Evolutionary conservation across 2,797 vertebrate genomes (phyloP).

Genomic region (Cheirogaleus major): DNA sequence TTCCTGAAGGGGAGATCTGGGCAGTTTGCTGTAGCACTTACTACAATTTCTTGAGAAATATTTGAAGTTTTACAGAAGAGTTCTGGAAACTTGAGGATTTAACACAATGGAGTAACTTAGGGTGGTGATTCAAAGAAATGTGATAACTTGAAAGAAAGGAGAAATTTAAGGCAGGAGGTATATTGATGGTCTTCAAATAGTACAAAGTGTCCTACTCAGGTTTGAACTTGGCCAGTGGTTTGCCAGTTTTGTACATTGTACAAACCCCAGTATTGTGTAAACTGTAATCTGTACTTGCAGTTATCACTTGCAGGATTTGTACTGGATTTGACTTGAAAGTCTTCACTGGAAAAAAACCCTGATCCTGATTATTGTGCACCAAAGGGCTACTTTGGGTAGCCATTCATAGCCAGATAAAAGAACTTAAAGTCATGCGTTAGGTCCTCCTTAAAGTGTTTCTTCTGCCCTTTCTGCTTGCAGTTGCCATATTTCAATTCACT

Average conservation of each 20-base stretch:
- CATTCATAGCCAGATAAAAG: not conserved
- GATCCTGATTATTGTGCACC: not conserved
- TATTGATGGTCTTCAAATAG: not conserved
- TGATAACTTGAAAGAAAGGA: not conserved
- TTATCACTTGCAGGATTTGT: not conserved
- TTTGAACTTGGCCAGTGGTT: not conserved
- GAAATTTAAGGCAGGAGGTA: not conserved
- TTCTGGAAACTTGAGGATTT: not conserved
- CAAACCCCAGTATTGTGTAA: not conserved
- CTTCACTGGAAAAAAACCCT: not conserved
- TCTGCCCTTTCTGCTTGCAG: not conserved
- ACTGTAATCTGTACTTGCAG: not conserved
- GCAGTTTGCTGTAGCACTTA: not conserved
- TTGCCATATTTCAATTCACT: conserved; percentile 7
- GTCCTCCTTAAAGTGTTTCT: not conserved
- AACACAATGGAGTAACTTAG: not conserved
- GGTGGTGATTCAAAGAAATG: not conserved
- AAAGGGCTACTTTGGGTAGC: not conserved
- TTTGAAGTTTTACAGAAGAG: not conserved
- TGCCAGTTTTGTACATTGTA: not conserved
- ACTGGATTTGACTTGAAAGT: not conserved
- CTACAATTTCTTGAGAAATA: not conserved
- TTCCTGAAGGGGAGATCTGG: not conserved
- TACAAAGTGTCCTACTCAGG: not conserved
- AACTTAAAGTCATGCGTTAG: not conserved